Conservation (phyloP, 2,113 vertebrate species). For the Dissostichus mawsoni region DNA sequence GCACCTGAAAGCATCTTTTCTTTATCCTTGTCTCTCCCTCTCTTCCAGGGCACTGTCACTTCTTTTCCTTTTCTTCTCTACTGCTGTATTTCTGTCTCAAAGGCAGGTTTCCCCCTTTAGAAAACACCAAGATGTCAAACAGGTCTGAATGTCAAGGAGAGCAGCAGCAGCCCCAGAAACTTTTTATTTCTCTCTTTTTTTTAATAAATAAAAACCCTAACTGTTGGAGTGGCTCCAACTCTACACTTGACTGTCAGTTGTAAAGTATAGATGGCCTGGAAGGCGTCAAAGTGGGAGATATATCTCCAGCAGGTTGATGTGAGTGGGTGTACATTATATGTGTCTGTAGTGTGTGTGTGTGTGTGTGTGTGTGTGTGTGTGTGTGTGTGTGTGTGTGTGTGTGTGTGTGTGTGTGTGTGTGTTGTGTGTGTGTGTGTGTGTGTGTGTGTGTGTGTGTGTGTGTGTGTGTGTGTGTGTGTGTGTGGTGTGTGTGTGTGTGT, state of each 20-base stretch:
- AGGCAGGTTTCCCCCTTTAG: slow-evolving; percentile 47
- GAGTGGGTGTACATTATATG: slow-evolving; percentile 18
- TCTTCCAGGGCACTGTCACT: slow-evolving; percentile 8
- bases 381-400: slow-evolving; percentile 17
- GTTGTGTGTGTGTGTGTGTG: slow-evolving; percentile 34
- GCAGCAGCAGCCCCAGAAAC: slow-evolving; percentile 26
- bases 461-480: slow-evolving; percentile 29
- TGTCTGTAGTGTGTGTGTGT: slow-evolving; percentile 14
- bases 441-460: slow-evolving; percentile 26
- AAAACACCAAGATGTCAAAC: slow-evolving; percentile 83
- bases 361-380: slow-evolving; percentile 33
- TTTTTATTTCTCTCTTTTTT: slow-evolving; percentile 38
- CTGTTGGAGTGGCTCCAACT: slow-evolving; percentile 10
- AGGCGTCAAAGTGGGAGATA: slow-evolving; percentile 35
- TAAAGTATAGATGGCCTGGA: slow-evolving; percentile 33
- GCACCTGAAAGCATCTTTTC: slow-evolving; percentile 25
- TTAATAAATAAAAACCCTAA: slow-evolving; percentile 56
- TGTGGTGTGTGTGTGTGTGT: slow-evolving; percentile 23
- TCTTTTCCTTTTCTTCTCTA: slow-evolving; percentile 3
- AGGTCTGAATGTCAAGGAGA: slow-evolving; percentile 88
- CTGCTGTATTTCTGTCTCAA: slow-evolving; percentile 15
- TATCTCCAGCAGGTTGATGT: slow-evolving; percentile 50
- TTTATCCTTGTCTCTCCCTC: slow-evolving; percentile 1
- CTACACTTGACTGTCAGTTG: slow-evolving; percentile 43
- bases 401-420: too few species aligned